Evolutionary conservation across 2,797 vertebrate genomes (phyloP), one percentile per base, ranked within the genome.

Genomic region (Manis pentadactyla): DNA sequence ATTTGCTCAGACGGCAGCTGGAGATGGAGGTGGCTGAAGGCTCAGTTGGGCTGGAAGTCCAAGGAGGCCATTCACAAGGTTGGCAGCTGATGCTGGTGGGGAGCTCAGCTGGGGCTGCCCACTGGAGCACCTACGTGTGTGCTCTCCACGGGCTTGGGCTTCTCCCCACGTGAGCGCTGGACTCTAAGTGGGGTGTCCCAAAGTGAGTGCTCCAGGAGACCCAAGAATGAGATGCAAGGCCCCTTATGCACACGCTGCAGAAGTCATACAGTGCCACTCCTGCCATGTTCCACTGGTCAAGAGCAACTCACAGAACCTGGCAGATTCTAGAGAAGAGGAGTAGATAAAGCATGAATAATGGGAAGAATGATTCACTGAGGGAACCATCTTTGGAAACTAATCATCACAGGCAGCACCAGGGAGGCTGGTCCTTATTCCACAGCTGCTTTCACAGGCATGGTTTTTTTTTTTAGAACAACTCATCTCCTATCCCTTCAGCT

Each of bases 401-500:
- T 15, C 13, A 29, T 42, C 37, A 29, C 18, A 42, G 68, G 66
- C 55, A 68, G 78, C 29, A 23, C 1, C 49, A 51, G 27, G 55
- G 82, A 90, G 31, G 42, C 23, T 63, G 21, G 53, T 71, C 78
- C 34, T 96, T 81, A n/a, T 21, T 68, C n/a, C 12, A 3, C 1
- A 4, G 51, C 39, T 83, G 64, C 31, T 63, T 88, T 71, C 37
- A 63, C 9, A 2, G 46, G 46, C 46, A 25, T 55, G 12, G 55
- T 27, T 90, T 75, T 15, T 37, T 73, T 79, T 93, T 94, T 82
- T 46, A 96, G 74, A 95, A 94, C 29, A 93, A 81, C 55, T 93
- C 81, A 53, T 93, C 46, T 87, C 64, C 53, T 97, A 51, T 94
- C 91, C 79, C 94, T 92, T 95, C 79, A 96, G 94, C 94, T 93